A percentile compares a stretch with the other conserved stretches of the same genome.
These are phyloP conservation scores for Drosophila vallismaia DNA, from an alignment of 2,888 invertebrate genomes.

Conservation along the genomic window DNA sequence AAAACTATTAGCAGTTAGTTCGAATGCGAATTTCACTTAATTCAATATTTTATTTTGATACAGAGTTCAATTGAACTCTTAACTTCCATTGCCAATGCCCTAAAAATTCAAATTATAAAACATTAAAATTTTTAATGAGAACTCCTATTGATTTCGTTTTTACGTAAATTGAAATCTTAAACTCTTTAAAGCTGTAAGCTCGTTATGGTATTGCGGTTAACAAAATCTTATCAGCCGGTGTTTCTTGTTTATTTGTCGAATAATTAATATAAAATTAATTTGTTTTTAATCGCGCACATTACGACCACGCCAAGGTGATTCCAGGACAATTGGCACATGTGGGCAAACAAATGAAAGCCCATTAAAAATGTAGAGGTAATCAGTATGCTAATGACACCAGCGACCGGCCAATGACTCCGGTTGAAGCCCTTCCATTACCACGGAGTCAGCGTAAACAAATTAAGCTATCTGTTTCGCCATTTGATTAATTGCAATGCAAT, in stretches of 20 bases:
- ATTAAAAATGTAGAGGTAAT: constrained; percentile 60
- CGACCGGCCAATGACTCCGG: not conserved
- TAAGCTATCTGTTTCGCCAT: constrained; percentile 53
- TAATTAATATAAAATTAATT: constrained; percentile 68
- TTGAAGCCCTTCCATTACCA: constrained; percentile 6
- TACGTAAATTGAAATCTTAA: not conserved
- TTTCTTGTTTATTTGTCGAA: constrained; percentile 14
- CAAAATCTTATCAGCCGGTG: not conserved
- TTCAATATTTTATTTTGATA: constrained; percentile 44
- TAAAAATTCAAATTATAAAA: not conserved
- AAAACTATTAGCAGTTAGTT: constrained; percentile 15
- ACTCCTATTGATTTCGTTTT: constrained; percentile 12
- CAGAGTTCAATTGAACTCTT: constrained; percentile 31
- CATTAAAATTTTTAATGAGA: constrained; percentile 16
- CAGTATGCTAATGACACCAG: constrained; percentile 42
- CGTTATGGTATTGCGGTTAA: not conserved
- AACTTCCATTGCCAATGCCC: not conserved
- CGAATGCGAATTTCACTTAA: constrained; percentile 14
- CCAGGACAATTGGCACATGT: constrained; percentile 49
- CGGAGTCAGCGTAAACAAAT: constrained; percentile 45
- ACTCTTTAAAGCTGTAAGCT: not conserved
- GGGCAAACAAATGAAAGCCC: constrained; percentile 55
- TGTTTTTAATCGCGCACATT: constrained; percentile 57
- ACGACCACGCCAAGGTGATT: constrained; percentile 18
- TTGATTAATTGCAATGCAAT: constrained; percentile 68